Base-by-base conservation (phyloP, 2,113 vertebrate genomes). In the Hypocryptadius cinnamomeus region DNA sequence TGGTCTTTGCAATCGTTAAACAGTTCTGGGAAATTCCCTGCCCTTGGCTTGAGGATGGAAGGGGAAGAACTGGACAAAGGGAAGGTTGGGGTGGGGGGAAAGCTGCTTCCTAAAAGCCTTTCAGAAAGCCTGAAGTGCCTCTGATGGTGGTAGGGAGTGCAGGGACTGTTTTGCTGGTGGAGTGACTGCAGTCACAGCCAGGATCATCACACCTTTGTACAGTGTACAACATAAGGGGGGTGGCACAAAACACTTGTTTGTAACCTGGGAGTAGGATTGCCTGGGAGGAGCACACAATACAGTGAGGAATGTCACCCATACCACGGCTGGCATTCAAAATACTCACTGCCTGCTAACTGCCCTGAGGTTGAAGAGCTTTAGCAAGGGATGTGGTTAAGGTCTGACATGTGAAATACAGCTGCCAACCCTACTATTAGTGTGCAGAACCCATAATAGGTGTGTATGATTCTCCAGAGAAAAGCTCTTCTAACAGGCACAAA, bases 181-280 rank as follows among this genome's bases (percentile, higher is more conserved):
- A 79, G 37, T 44, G 40, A 6, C 24, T 45, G 53, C 10, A 25
- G 35, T n/a, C 64, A 31, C 51, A 81, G 20, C 13, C 33, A 33
- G 56, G 57, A 42, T 30, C 8, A 0, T 19, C n/a, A 21, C 47
- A 28, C 33, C 18, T 47, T 48, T 42, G 25, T 48, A 13, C 0
- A 0, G 42, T 11, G n/a, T 30, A 19, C 2, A 3, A 11, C 6
- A 15, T 21, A 7, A 14, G 19, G 8, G 4, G 2, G 23, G 28
- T 8, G 5, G 13, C 51, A 37, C 33, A 40, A 61, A 77, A 7
- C 13, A 15, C 39, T 61, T 44, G 15, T 60, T 54, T 79, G 66
- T 77, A 77, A 68, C 31, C 65, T 79, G 69, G 54, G 65, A 69
- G 10, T 21, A 24, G 59, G 15, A n/a, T n/a, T 66, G 69, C n/a